Conservation (phyloP, 2,113 vertebrate genomes). For the Coracopsis vasa region DNA sequence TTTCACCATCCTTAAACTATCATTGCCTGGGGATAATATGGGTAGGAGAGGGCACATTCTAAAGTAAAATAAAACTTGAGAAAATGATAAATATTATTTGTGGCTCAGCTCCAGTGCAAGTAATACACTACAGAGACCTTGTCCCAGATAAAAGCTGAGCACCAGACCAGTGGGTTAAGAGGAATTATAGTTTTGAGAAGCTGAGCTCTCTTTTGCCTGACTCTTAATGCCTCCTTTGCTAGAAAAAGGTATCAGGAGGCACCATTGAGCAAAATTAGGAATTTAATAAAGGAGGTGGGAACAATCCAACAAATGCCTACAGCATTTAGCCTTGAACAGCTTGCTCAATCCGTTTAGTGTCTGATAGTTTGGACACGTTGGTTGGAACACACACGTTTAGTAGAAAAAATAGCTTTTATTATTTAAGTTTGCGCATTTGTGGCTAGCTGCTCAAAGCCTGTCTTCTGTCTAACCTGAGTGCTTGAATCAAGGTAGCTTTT, state of each 20-base stretch:
- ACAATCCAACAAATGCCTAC: neutral
- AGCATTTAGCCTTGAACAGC: neutral
- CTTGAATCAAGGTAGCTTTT: neutral
- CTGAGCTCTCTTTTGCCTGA: neutral
- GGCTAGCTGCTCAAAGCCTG: neutral
- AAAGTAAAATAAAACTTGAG: slow-evolving; percentile 5
- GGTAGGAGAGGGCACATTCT: neutral
- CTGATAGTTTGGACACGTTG: neutral
- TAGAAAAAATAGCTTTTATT: neutral
- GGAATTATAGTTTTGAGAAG: neutral
- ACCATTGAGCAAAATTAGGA: neutral
- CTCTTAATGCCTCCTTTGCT: neutral
- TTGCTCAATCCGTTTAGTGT: neutral
- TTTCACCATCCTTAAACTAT: neutral
- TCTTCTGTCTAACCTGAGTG: neutral
- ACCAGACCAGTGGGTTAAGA: neutral
- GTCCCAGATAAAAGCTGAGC: slow-evolving; percentile 1
- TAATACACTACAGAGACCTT: neutral
- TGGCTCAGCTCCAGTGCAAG: slow-evolving; percentile 8
- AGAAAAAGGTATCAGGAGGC: neutral
- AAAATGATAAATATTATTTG: neutral
- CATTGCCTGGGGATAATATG: neutral
- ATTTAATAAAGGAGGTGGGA: neutral
- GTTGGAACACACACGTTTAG: neutral
- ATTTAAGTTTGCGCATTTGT: neutral